Base-by-base conservation (phyloP, 2,888 invertebrate genomes). In the Dryobotodes eremita region DNA sequence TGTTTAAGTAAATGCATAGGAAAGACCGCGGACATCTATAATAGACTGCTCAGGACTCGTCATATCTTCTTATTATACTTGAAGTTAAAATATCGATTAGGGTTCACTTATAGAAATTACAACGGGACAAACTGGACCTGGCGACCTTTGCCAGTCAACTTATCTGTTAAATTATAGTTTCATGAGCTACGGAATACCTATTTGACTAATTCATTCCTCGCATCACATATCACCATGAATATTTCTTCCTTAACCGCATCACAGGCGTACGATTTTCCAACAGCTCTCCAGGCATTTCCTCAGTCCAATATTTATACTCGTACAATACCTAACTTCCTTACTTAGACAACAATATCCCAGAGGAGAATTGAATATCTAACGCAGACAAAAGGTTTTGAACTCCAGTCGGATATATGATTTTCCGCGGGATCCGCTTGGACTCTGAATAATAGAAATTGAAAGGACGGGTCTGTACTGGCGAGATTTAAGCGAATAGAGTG, bases 381-480 rank as follows among this genome's bases (percentile, higher is more conserved):
- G 61, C 73, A 70, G 64, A 75, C 80, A 86, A 83, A 86, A 85
- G 86, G 75, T 80, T 88, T 80, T 77, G 79, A 82, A 79, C 77
- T 77, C 71, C 70, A 59, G 72, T 75, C 61, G 79, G 66, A 73
- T 86, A 74, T 88, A 74, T 86, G 82, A 83, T 84, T 85, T 86
- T 81, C 72, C 64, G 57, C 72, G 69, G 85, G 76, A 85, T 88
- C 81, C 83, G 84, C 85, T 88, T 81, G 78, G 82, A 77, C 71
- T 50, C 79, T 91, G 91, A 91, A 91, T 91, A 92, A 92, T 91
- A 89, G 86, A 91, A 88, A 87, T 79, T 86, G 84, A 86, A 87
- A 83, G 85, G 85, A 84, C 75, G 77, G 74, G 48, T 72, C 74
- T 55, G 69, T 20, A 50, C 50, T 46, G 23, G 57, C 59, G 59